phyloP scores from a whole-genome alignment of 2,797 vertebrate genomes.

The Poliocrania exsul region DNA sequence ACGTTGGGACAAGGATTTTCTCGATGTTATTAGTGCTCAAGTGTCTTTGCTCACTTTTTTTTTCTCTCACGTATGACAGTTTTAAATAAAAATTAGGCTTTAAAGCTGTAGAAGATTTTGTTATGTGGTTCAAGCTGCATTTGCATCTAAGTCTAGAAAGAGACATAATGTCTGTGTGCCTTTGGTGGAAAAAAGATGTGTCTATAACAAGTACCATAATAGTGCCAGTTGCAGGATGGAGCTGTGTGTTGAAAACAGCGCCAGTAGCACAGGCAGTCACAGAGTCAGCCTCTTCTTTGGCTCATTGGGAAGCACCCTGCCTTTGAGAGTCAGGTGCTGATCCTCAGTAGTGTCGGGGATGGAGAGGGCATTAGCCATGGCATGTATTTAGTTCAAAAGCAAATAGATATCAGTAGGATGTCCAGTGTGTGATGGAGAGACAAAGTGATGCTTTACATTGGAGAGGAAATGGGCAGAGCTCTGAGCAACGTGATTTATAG shows the following conservation, averaged over 20 bases:
- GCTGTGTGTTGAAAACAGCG: not conserved
- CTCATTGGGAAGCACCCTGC: not conserved
- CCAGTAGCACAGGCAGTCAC: not conserved
- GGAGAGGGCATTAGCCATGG: not conserved
- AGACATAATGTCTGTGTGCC: not conserved
- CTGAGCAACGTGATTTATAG: not conserved
- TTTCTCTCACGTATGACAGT: accelerated
- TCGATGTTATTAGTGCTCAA: not conserved
- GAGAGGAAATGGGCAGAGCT: not conserved
- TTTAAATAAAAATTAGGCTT: not conserved
- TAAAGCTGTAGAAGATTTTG: not conserved
- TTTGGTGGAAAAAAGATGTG: not conserved
- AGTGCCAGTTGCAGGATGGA: not conserved
- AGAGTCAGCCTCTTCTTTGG: not conserved
- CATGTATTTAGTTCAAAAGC: not conserved
- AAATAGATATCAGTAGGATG: accelerated
- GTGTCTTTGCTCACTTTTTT: not conserved
- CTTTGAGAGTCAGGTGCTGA: not conserved
- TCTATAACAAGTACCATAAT: not conserved
- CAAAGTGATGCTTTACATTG: not conserved
- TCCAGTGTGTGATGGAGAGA: not conserved
- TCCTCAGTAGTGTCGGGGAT: not conserved
- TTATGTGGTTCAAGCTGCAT: not conserved
- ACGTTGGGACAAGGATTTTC: not conserved
- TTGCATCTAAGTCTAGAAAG: not conserved